Base-by-base conservation (phyloP, 2,113 vertebrate species). In the Odocoileus virginianus region DNA sequence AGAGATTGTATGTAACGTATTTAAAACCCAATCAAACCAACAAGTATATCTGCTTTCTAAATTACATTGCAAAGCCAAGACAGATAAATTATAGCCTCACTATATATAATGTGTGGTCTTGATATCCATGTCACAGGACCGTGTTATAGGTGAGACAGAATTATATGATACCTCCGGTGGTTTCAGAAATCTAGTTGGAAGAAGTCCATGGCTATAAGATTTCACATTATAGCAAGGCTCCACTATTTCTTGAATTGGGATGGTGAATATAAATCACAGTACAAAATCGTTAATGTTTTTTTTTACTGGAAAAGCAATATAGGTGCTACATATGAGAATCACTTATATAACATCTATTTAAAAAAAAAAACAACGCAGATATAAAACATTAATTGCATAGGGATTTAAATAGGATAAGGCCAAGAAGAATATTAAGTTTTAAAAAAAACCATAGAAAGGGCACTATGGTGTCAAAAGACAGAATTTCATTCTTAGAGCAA, bases 331-430 rank as follows among this genome's bases (percentile, higher is more conserved):
- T 95, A 98, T 93, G 71, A 98, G 98, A 97, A 98, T 98, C 96
- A 97, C 97, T 98, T 98, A 97, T 52, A 98, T 97, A 98, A 95
- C 96, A 98, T 97, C 97, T 98, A 97, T 97, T 92, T 97, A 0
- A 14, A 95, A 98, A 98, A 95, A 98, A 98, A 14, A 95, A 98
- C 98, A 98, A 98, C 64, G 98, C 94, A 98, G 96, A 98, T 99
- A 99, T 94, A 99, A 99, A 99, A 98, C 98, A 99, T 97, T 98
- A 98, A 98, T 99, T 99, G 99, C 99, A 99, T 99, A 99, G 99
- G 98, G 97, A 99, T 98, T 99, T 99, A 99, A 99, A 99, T 99
- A 83, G 81, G 33, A 99, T 99, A 99, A 99, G 99, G 99, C 99
- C 98, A 99, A 99, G 98, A 99, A 99, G 98, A 96, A 98, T 98